A percentile compares a stretch with the other conserved stretches of the same genome.
phyloP scores from a whole-genome alignment of 2,888 invertebrate species.

The Molorchus minor region DNA sequence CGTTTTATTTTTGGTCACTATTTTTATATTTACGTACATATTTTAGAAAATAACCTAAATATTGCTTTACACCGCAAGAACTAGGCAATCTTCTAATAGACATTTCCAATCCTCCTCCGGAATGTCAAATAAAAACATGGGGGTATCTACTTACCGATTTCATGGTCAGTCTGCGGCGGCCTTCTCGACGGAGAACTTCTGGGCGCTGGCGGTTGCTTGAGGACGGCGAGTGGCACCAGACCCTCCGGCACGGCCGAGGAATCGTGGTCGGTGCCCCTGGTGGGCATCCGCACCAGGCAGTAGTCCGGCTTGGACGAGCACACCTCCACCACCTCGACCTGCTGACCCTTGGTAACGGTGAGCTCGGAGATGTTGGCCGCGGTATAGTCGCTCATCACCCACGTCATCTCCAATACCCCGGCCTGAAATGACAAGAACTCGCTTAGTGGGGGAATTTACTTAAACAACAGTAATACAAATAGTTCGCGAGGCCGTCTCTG shows the following conservation, averaged over 20 bases:
- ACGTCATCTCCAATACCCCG: constrained; percentile 86
- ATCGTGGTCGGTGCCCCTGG: constrained; percentile 45
- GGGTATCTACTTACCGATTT: constrained; percentile 36
- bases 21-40: too few relatives aligned
- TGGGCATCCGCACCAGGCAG: constrained; percentile 74
- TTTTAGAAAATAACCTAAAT: too few relatives aligned
- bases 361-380: constrained; percentile 80
- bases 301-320: constrained; percentile 74
- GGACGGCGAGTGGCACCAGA: constrained; percentile 80
- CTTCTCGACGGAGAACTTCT: constrained; percentile 68
- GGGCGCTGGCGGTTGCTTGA: constrained; percentile 74
- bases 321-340: constrained; percentile 90
- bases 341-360: constrained; percentile 88
- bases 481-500: too few relatives aligned
- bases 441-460: too few relatives aligned
- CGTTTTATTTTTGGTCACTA: too few relatives aligned
- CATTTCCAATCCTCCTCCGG: background rate
- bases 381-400: constrained; percentile 91
- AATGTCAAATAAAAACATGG: background rate
- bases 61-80: too few relatives aligned
- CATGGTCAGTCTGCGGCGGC: constrained; percentile 38
- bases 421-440: constrained; percentile 67
- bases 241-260: constrained; percentile 75
- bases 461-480: too few relatives aligned
- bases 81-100: background rate